Evolutionary conservation across 2,113 vertebrate genomes (phyloP).

Genomic region (Physeter macrocephalus): DNA sequence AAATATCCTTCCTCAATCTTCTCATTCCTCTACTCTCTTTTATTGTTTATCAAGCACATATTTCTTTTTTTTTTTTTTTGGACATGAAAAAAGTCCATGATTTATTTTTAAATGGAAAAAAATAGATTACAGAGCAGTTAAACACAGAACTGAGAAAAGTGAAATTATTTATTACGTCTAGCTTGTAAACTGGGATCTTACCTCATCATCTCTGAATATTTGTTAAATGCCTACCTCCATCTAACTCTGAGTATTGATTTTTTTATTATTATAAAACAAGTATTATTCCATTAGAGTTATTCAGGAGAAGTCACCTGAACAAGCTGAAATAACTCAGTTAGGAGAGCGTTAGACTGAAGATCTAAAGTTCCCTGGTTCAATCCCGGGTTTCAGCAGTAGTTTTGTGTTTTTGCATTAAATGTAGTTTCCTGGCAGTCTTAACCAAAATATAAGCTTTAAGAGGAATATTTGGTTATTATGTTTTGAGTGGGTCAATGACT

Average conservation of each 20-base stretch:
- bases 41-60: not conserved
- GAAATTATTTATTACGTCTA: not conserved
- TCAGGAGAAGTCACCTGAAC: too few species aligned
- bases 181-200: not conserved
- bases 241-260: too few species aligned
- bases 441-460: too few species aligned
- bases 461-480: too few species aligned
- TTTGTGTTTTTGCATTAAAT: too few species aligned
- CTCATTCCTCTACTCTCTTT: not conserved
- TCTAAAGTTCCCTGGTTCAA: slow-evolving; percentile 74
- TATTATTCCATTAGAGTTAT: too few species aligned
- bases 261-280: too few species aligned
- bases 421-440: too few species aligned
- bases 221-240: too few species aligned
- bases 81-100: not conserved
- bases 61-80: not conserved
- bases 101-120: not conserved
- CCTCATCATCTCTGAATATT: not conserved
- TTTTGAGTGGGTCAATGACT: too few species aligned
- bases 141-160: not conserved
- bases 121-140: not conserved
- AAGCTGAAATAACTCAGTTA: slow-evolving; percentile 67
- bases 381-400: slow-evolving; percentile 57
- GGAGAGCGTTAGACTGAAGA: slow-evolving; percentile 66
- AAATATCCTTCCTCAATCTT: not conserved